Evolutionary conservation across 30 jellyfish, hydroid and myxozoan genomes (phyloP).

Genomic region (Aurelia aurita complex sp. Pacific): DNA sequence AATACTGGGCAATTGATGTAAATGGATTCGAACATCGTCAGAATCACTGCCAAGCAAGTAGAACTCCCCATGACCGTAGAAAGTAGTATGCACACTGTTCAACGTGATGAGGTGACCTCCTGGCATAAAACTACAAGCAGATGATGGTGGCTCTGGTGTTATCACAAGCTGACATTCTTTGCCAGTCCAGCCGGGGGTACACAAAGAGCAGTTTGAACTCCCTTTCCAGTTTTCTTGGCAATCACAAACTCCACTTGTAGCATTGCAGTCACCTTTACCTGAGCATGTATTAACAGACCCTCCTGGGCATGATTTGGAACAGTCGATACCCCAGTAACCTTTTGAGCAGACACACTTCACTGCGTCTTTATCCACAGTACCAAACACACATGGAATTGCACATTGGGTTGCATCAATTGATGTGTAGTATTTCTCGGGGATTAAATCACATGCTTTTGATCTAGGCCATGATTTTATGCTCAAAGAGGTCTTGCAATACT

Average conservation of each 20-base stretch:
- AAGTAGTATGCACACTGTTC: conserved; percentile 62
- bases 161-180: conserved; percentile 56
- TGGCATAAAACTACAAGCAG: conserved; percentile 48
- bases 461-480: conserved; percentile 29
- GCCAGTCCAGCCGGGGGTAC: conserved; percentile 79
- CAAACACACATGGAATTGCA: conserved; percentile 51
- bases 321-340: conserved; percentile 69
- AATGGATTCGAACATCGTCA: conserved; percentile 13
- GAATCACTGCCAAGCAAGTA: conserved; percentile 26
- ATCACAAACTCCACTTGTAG: conserved; percentile 58
- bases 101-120: conserved; percentile 72
- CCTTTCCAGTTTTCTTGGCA: conserved; percentile 82
- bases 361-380: conserved; percentile 6
- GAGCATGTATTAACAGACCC: conserved; percentile 50
- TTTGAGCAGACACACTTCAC: conserved; percentile 38
- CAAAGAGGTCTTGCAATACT: conserved; percentile 40
- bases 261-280: conserved; percentile 58
- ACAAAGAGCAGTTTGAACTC: conserved; percentile 58
- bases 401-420: conserved; percentile 29
- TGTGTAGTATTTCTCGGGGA: conserved; percentile 39
- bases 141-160: conserved; percentile 55
- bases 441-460: conserved; percentile 17
- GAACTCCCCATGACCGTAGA: conserved; percentile 71
- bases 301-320: conserved; percentile 62
- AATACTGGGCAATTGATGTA: conserved; percentile 57